Percentiles rank a stretch among this genome's conserved stretches.
These are phyloP conservation scores for Acrocephalus arundinaceus DNA, from an alignment of 2,113 vertebrate species.

Conservation along the genomic window DNA sequence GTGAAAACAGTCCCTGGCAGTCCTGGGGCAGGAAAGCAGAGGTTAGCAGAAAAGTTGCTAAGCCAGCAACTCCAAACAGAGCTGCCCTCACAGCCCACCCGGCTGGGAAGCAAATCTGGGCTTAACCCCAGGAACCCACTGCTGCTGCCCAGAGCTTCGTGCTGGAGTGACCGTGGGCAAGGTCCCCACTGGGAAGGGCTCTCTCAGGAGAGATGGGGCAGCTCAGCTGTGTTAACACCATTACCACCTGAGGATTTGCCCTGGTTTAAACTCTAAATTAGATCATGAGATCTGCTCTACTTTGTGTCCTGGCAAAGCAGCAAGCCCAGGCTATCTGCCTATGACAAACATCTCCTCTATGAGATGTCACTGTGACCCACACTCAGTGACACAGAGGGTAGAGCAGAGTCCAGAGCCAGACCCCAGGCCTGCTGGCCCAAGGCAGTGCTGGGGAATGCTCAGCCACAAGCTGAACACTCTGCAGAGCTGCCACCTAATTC, in stretches of 20 bases:
- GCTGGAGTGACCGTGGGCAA: fast-evolving
- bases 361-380: background rate
- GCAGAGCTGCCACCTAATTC: background rate
- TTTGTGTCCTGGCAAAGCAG: background rate
- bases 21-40: conserved; percentile 15
- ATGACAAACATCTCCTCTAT: background rate
- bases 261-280: background rate
- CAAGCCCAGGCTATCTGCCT: background rate
- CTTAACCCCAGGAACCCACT: background rate
- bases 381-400: background rate
- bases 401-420: background rate
- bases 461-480: fast-evolving
- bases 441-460: background rate
- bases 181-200: background rate
- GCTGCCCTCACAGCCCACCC: background rate
- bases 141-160: background rate
- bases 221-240: background rate
- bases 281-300: no score
- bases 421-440: fast-evolving
- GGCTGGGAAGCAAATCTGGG: background rate
- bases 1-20: conserved; percentile 29
- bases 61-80: conserved; percentile 17
- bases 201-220: background rate
- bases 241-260: fast-evolving
- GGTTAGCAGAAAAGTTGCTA: conserved; percentile 57